Evolutionary conservation across 1,140 invertebrate species (phyloP), one percentile per base, ranked within the genome.

Genomic region (Lutraria rhynchaena): DNA sequence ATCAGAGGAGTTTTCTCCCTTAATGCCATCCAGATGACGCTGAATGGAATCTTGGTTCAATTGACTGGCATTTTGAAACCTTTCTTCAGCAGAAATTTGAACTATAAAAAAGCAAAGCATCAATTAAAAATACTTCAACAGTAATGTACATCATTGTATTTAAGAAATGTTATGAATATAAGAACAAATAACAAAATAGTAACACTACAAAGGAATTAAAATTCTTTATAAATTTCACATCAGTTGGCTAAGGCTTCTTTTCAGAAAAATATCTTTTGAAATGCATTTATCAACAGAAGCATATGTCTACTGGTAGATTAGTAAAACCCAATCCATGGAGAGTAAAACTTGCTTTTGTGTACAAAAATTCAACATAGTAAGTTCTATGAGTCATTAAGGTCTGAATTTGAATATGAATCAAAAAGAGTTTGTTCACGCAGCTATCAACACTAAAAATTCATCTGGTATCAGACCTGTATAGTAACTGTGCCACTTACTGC

Each of bases 31-130:
- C 15, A 91, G 82, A 65, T 88, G 86, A 49, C 83, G 80, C 53
- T 88, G 76, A 33, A 87, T 88, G 24, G 90, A 85, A 74, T 88
- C 86, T 63, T 90, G 85, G 53, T 89, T 84, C 37, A 87, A 78
- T 11, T 35, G 83, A 61, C 88, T 88, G 11, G 85, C 89, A 51
- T 84, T 78, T n/a, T 87, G 83, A 86, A 91, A 91, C n/a, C 85
- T 74, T 57, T 90, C 85, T 29, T 85, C 55, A 19, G 85, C 82
- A 35, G 63, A 27, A 49, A 31, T 31, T 24, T 60, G 33, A 31
- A 19, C 73, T 75, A 53, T 57, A 57, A 55, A 19, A 9, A n/a
- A 27, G n/a, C 7, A n/a, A n/a, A n/a, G n/a, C n/a, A n/a, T n/a
- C n/a, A n/a, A n/a, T n/a, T n/a, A n/a, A n/a, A n/a, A n/a, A n/a